phyloP scores from a whole-genome alignment of 1,140 invertebrate species.

The Magallana ariakensis region DNA sequence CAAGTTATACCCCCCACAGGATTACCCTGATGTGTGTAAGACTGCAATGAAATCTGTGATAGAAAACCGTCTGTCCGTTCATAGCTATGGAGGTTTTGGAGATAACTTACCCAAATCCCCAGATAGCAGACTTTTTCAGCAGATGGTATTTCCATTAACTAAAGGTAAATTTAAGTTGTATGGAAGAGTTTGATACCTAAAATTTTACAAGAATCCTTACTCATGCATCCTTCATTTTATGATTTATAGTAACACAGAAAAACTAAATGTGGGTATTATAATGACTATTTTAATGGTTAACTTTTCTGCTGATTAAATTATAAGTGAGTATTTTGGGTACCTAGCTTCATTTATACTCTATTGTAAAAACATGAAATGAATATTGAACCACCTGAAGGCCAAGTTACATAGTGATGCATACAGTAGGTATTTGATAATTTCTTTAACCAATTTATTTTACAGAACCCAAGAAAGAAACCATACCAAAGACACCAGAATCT shows the following conservation, averaged over 20 bases:
- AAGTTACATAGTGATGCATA: no score
- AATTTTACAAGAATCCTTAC: not conserved
- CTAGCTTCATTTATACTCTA: no score
- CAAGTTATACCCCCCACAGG: not conserved
- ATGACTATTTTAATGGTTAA: no score
- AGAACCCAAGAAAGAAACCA: slow-evolving; percentile 29
- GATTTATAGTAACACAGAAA: no score
- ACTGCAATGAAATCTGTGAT: slow-evolving; percentile 31
- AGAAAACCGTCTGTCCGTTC: slow-evolving; percentile 5
- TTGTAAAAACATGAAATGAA: no score
- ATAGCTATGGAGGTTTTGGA: slow-evolving; percentile 21
- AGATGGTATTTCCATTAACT: not conserved
- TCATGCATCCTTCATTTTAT: no score
- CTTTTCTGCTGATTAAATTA: no score
- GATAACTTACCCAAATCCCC: not conserved
- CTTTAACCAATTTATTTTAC: not conserved
- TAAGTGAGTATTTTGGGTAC: no score
- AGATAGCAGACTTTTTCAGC: not conserved
- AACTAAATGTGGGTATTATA: no score
- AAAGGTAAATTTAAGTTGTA: not conserved
- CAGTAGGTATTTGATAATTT: no score
- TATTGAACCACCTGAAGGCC: no score
- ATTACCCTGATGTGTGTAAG: slow-evolving; percentile 28
- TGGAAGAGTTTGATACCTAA: not conserved
- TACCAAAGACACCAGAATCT: slow-evolving; percentile 63